Evolutionary conservation across 1,140 invertebrate genomes (phyloP), one percentile per base, ranked within the genome.

Genomic region (Papilio helenus): DNA sequence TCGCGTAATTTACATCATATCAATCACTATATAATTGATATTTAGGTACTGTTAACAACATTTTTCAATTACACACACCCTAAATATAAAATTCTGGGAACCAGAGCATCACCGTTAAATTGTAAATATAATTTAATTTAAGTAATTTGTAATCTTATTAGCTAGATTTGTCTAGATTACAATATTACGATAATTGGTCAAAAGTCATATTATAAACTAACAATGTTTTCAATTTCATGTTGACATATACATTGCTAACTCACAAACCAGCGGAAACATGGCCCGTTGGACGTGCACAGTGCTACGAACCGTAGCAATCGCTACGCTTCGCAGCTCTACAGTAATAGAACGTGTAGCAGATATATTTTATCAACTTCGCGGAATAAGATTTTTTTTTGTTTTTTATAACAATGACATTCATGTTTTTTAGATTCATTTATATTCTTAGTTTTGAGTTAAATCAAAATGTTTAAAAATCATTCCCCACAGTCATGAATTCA

Each of bases 261-360:
- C 61, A 9, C 61, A 68, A 68, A 34, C 61, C 23, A 68, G 23
- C 29, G 61, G 61, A 68, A 68, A 68, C 51, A 55, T 20, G 61
- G 23, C 29, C 26, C 29, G 61, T 68, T 26, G 29, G 61, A 68
- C 29, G 29, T 34, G 23, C 61, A 68, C 29, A 29, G 61, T 68
- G 61, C 16, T 68, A 68, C 61, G 61, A 34, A 29, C 23, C 61
- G 61, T 68, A 68, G 61, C 61, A 68, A 68, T 14, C 61, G 61
- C 61, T 68, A 68, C 61, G 61, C 61, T 34, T 68, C 61, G 61
- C 14, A 68, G 61, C 61, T 68, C 61, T 68, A 68, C 61, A 68
- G 61, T 34, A 29, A 68, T 34, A 68, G 61, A 29, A 34, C 46
- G 5, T n/a, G 51, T 55, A n/a, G n/a, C 51, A 8, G 51, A 55